phyloP scores from a whole-genome alignment of 2,113 vertebrate species.

The Amblyornis subalaris region DNA sequence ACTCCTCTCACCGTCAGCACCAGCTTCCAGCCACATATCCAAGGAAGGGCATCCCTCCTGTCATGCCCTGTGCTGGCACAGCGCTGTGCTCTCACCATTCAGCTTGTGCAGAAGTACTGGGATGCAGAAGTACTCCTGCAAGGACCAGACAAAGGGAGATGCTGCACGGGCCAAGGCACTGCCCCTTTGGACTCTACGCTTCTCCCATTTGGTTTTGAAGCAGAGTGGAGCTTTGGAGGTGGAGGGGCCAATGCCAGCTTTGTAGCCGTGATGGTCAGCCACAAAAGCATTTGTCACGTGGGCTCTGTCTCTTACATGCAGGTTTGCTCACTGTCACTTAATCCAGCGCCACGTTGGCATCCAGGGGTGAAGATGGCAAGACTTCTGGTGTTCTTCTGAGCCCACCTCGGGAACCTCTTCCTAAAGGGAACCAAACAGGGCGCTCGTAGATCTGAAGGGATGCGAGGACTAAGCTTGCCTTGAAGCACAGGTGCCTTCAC shows the following conservation, averaged over 20 bases:
- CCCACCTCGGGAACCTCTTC: not conserved
- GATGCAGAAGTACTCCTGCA: not conserved
- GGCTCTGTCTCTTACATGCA: not conserved
- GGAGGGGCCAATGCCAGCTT: not conserved
- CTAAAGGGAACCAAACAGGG: not conserved
- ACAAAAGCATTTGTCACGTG: rapidly evolving
- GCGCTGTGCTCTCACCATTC: not conserved
- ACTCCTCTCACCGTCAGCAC: not conserved
- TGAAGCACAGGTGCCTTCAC: not conserved
- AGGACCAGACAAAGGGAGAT: not conserved
- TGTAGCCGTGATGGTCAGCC: not conserved
- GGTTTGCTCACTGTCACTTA: not conserved
- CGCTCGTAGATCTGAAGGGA: rapidly evolving
- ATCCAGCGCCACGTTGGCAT: rapidly evolving
- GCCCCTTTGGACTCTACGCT: not conserved
- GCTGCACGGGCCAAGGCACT: not conserved
- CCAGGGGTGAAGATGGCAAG: not conserved
- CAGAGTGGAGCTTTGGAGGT: not conserved
- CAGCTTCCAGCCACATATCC: not conserved
- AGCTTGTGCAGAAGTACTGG: not conserved
- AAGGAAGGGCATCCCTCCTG: not conserved
- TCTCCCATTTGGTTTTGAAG: not conserved
- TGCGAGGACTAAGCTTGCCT: not conserved
- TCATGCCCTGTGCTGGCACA: rapidly evolving
- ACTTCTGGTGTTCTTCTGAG: not conserved